Evolutionary conservation across 2,888 invertebrate species (phyloP).

Genomic region (Ellobium chinense): DNA sequence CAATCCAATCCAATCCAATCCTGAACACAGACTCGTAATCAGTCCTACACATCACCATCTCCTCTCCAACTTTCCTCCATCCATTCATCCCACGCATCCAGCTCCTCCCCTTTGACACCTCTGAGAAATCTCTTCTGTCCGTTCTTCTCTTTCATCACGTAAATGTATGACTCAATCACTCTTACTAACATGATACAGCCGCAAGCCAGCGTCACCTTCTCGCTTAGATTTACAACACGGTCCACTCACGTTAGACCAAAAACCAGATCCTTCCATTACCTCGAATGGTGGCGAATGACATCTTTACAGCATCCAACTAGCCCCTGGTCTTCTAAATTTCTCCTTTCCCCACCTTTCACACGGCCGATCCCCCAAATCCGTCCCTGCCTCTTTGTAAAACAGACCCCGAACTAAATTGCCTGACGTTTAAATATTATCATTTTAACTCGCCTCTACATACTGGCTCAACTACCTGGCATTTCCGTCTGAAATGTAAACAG

Average conservation of each 20-base stretch:
- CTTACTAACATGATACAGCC: background rate
- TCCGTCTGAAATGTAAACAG: background rate
- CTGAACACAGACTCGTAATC: no score
- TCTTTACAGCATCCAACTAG: background rate
- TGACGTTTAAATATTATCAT: constrained; percentile 25
- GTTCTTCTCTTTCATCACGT: background rate
- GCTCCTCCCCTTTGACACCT: background rate
- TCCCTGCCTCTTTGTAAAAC: no score
- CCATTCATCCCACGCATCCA: background rate
- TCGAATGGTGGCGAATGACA: background rate
- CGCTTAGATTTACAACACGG: background rate
- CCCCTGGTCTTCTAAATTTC: no score
- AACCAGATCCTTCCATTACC: background rate
- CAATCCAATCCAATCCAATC: no score
- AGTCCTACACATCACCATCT: no score
- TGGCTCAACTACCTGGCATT: background rate
- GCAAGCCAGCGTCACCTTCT: background rate
- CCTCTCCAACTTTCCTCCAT: no score
- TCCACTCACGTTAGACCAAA: background rate
- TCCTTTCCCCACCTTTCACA: no score
- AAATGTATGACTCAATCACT: background rate
- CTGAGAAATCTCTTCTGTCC: background rate
- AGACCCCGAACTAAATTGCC: background rate
- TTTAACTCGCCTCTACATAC: background rate
- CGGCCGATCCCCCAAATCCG: no score